phyloP scores from a whole-genome alignment of 2,113 vertebrate genomes.

The Ptychochromis oligacanthus region DNA sequence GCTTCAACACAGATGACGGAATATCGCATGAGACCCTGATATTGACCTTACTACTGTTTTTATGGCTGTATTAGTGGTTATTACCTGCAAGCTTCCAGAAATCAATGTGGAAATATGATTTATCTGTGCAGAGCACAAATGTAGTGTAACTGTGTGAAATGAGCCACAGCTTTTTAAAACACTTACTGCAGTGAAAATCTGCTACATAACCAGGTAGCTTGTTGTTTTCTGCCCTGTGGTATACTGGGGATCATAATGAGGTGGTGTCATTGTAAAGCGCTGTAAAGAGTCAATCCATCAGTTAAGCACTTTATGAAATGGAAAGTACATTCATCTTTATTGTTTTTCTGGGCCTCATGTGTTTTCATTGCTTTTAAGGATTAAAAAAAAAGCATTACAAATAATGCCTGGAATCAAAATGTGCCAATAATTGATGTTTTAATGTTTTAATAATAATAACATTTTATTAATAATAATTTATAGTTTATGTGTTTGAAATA shows the following conservation, averaged over 20 bases:
- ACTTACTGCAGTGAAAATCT: neutral
- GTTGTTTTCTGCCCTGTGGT: neutral
- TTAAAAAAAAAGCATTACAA: neutral
- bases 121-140: neutral
- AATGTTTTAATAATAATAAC: too few relatives aligned
- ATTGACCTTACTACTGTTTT: slow-evolving; percentile 26
- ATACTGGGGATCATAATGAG: slow-evolving; percentile 16
- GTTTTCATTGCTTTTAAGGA: neutral
- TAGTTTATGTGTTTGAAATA: neutral
- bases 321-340: neutral
- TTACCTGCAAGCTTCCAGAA: slow-evolving; percentile 7
- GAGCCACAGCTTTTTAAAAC: slow-evolving; percentile 2
- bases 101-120: slow-evolving; percentile 18
- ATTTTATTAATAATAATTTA: neutral
- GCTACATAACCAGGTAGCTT: neutral
- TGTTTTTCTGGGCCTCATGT: slow-evolving; percentile 4
- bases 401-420: neutral
- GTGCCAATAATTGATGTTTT: neutral
- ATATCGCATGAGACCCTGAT: neutral
- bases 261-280: slow-evolving; percentile 2
- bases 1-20: neutral
- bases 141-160: neutral
- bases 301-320: neutral
- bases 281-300: slow-evolving; percentile 11
- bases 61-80: neutral